Evolutionary conservation across 2,888 invertebrate genomes (phyloP).

Genomic region (Drosophila neonasuta): DNA sequence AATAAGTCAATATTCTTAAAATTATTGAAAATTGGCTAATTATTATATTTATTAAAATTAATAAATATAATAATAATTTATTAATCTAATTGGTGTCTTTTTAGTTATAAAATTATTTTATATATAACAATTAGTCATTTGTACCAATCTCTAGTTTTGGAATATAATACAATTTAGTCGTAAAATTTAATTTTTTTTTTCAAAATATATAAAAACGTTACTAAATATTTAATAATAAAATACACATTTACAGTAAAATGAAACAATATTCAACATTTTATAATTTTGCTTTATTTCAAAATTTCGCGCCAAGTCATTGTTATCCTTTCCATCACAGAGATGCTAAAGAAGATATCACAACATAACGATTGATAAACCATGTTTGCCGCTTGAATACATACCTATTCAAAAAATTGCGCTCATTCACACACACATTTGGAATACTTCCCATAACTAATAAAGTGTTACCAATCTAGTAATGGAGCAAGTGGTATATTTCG

Average conservation of each 20-base stretch:
- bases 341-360: slow-evolving; percentile 10
- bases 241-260: no score
- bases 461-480: neutral
- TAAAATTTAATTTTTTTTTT: no score
- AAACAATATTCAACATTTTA: no score
- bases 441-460: neutral
- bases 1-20: no score
- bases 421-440: neutral
- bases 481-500: neutral
- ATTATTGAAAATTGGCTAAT: no score
- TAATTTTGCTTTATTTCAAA: slow-evolving; percentile 6
- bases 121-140: neutral
- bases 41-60: no score
- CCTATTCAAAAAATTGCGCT: neutral
- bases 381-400: slow-evolving; percentile 4
- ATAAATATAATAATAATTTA: no score
- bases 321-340: neutral
- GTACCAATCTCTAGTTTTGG: no score
- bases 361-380: slow-evolving; percentile 23
- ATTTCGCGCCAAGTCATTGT: slow-evolving; percentile 8
- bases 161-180: no score
- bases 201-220: no score
- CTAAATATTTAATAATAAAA: no score
- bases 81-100: no score
- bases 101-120: neutral